Base-by-base conservation (phyloP, 2,797 vertebrate species). In the Novumbra hubbsi region DNA sequence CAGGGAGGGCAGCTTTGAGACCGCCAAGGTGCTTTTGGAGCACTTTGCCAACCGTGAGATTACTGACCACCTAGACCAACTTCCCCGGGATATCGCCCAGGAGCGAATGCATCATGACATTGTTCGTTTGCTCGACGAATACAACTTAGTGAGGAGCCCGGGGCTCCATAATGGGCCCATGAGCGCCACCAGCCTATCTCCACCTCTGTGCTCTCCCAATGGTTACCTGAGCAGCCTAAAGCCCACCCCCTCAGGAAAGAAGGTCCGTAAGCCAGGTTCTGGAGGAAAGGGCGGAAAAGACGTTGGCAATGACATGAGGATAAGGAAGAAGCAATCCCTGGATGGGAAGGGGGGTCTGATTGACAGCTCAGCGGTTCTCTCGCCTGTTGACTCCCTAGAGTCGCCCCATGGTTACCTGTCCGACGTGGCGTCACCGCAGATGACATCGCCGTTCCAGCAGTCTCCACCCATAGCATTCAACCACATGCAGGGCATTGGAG, bases 61-160 rank as follows among this genome's bases (percentile, higher is more conserved):
- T 91, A 99, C 98, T 0, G 97, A 99, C 92, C 98, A 99, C 86
- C 97, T 99, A 83, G 98, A 99, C 87, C 95, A 97, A 17, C 94
- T 99, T 50, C 98, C 98, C 0, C 93, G 97, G 2, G 98, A 99
- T 81, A 97, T 98, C 0, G 98, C 98, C 0, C 97, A 98, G 88
- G 97, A 99, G 74, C 96, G 98, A 63, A 96, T 98, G 97, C 98
- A 99, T 88, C 97, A 99, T 0, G 97, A 99, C 87, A 99, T 99
- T 0, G 96, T 99, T 4, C 92, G 94, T 38, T 94, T 99, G 71
- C 92, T 99, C 87, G 97, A 99, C 0, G 98, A 99, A 82, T 95
- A 97, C 90, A 98, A 98, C 74, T 90, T 99, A 71, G 97, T 96
- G 65, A 89, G 96, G 82, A 99, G 97, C 88, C 98, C 98, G 0